These are phyloP conservation scores for Belgica antarctica DNA, from an alignment of 2,888 invertebrate species.

Conservation along the genomic window DNA sequence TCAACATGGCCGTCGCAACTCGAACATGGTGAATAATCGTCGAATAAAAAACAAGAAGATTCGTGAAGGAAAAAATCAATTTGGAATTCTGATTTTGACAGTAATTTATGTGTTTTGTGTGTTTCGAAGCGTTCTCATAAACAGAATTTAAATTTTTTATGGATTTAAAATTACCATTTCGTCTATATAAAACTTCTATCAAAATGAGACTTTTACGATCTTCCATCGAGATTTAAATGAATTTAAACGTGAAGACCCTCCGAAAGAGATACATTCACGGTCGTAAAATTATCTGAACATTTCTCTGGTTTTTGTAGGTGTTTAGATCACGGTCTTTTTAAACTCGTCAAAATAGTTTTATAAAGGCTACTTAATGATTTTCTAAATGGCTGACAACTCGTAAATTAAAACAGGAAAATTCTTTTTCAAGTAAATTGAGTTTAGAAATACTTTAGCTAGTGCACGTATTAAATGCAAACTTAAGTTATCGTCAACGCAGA, in stretches of 20 bases:
- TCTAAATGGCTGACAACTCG: neutral
- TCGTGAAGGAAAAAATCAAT: neutral
- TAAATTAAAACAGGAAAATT: neutral
- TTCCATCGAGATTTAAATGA: neutral
- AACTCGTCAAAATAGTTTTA: neutral
- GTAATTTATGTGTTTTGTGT: constrained; percentile 15
- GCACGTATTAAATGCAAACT: too few relatives aligned
- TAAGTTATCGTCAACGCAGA: too few relatives aligned
- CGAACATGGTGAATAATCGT: neutral
- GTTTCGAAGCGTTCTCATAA: neutral
- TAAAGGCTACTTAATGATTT: neutral
- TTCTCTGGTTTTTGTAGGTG: neutral
- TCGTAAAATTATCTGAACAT: neutral
- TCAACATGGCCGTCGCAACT: constrained; percentile 2
- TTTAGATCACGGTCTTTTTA: neutral
- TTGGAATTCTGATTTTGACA: constrained; percentile 14
- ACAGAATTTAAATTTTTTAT: constrained; percentile 15
- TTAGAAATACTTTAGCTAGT: too few relatives aligned
- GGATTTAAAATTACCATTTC: constrained; percentile 19
- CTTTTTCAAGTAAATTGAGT: too few relatives aligned
- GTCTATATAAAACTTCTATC: neutral
- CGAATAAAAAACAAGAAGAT: neutral
- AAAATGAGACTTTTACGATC: neutral
- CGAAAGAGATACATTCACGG: neutral
- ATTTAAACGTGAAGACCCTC: neutral